phyloP scores from a whole-genome alignment of 2,797 vertebrate species.

The Cyclopterus lumpus region DNA sequence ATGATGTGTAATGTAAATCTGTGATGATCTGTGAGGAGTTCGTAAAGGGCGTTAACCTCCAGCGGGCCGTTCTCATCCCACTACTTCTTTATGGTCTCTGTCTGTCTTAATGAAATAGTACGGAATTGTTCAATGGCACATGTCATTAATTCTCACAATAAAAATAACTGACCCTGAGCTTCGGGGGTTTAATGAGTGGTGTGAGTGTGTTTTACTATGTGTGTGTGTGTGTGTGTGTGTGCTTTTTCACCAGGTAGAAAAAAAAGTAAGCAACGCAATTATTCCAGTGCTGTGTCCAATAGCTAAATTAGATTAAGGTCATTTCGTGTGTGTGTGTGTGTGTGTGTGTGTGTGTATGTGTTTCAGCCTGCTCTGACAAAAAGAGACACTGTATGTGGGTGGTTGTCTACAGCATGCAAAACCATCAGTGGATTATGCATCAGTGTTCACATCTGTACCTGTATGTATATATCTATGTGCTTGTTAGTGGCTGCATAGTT shows the following conservation, averaged over 20 bases:
- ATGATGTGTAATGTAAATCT: slow-evolving; percentile 43
- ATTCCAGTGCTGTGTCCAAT: slow-evolving; percentile 11
- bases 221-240: background rate
- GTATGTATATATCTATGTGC: background rate
- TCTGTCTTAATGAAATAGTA: slow-evolving; percentile 25
- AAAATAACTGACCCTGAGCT: slow-evolving; percentile 28
- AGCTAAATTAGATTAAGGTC: background rate
- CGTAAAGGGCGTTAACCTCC: slow-evolving; percentile 45
- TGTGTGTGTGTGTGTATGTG: background rate
- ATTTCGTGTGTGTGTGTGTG: background rate
- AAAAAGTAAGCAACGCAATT: too few relatives aligned
- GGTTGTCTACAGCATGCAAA: slow-evolving; percentile 8
- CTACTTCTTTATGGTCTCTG: slow-evolving; percentile 1
- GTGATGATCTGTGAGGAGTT: slow-evolving; percentile 29
- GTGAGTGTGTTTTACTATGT: background rate
- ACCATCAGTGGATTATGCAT: slow-evolving; percentile 10
- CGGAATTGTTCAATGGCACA: slow-evolving; percentile 22
- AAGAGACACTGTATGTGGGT: background rate
- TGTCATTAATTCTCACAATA: slow-evolving; percentile 25
- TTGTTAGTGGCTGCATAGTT: slow-evolving; percentile 6
- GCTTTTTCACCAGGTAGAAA: slow-evolving; percentile 1
- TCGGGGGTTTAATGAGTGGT: slow-evolving; percentile 15
- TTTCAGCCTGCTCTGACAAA: background rate
- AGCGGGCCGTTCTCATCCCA: slow-evolving; percentile 12
- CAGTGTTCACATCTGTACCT: slow-evolving; percentile 15